phyloP scores from a whole-genome alignment of 2,797 vertebrate genomes.

The Oreochromis grahami region DNA sequence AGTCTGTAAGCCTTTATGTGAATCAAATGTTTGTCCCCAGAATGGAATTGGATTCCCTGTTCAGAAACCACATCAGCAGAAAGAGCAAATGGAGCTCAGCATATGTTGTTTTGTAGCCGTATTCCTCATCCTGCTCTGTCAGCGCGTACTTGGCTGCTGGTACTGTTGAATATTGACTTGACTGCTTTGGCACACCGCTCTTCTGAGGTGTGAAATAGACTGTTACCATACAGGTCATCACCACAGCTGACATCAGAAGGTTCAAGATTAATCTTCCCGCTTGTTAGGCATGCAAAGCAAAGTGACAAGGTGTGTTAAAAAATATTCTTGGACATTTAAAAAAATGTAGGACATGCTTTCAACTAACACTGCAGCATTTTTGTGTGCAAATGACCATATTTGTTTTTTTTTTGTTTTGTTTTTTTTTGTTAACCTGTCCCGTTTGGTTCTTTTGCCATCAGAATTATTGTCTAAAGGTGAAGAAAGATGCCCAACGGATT shows the following conservation, averaged over 20 bases:
- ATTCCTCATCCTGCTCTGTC: slow-evolving; percentile 44
- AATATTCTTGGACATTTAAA: neutral
- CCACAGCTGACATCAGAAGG: slow-evolving; percentile 7
- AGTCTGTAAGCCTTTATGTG: slow-evolving; percentile 27
- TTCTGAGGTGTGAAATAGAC: slow-evolving; percentile 44
- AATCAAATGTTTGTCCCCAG: slow-evolving; percentile 37
- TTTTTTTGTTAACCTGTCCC: too few relatives aligned
- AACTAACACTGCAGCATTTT: neutral
- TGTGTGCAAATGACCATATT: neutral
- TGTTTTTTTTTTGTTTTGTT: too few relatives aligned
- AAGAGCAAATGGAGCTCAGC: slow-evolving; percentile 23
- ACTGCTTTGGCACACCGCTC: slow-evolving; percentile 13
- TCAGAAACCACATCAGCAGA: slow-evolving; percentile 46
- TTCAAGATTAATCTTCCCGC: neutral
- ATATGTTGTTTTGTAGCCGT: slow-evolving; percentile 19
- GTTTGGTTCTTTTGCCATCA: too few relatives aligned
- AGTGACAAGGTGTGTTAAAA: neutral
- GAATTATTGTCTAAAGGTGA: too few relatives aligned
- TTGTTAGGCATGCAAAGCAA: neutral
- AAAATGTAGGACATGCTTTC: neutral
- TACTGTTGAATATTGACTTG: slow-evolving; percentile 27
- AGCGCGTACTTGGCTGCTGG: slow-evolving; percentile 16
- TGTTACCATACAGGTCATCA: slow-evolving; percentile 22
- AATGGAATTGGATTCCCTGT: slow-evolving; percentile 40
- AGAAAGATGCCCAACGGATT: too few relatives aligned